Base-by-base conservation (phyloP, 2,113 vertebrate species). In the Physeter macrocephalus region DNA sequence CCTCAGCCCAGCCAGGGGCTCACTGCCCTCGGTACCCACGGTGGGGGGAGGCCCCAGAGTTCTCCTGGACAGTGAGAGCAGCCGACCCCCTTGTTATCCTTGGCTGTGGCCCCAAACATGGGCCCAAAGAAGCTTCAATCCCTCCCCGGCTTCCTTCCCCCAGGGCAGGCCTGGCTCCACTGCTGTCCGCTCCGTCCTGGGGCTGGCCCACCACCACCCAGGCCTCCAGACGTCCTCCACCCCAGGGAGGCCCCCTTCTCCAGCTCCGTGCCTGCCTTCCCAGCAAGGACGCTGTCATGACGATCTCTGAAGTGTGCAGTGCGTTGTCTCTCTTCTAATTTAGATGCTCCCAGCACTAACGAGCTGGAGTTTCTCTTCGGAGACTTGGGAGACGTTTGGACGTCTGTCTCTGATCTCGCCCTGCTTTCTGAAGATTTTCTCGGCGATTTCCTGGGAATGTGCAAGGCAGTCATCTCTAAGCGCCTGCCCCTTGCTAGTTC, bases 261-360 rank as follows among this genome's bases (percentile, higher is more conserved):
- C 49, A 72, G 66, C 31, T 39, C 14, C 0, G 6, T 27, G 49
- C 20, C 36, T 39, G 69, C 36, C 69, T 71, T 13, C 36, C 36
- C 69, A 39, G 69, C 4, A 4, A 39, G 14, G 59, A 36, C 6
- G 15, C 25, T 1, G 0, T 15, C 10, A 23, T 18, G 2, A 46
- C 0, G 11, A 15, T 62, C 66, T 39, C 5, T 0, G 8, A 8
- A 49, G 20, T 15, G 57, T 0, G 1, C 43, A 21, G 52, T 6
- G 6, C 6, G 31, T 21, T 10, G 41, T 41, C 46, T 43, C 3
- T 67, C 0, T 27, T 13, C 61, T 43, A 25, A 67, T 52, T 29
- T 46, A 43, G 36, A 3, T n/a, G 46, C 36, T 66, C 39, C 39
- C 6, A 17, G 17, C 17, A 8, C 6, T 34, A 23, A 41, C 1